Evolutionary conservation across 2,888 invertebrate genomes (phyloP), one percentile per base, ranked within the genome.

Genomic region (Polietes domitor): DNA sequence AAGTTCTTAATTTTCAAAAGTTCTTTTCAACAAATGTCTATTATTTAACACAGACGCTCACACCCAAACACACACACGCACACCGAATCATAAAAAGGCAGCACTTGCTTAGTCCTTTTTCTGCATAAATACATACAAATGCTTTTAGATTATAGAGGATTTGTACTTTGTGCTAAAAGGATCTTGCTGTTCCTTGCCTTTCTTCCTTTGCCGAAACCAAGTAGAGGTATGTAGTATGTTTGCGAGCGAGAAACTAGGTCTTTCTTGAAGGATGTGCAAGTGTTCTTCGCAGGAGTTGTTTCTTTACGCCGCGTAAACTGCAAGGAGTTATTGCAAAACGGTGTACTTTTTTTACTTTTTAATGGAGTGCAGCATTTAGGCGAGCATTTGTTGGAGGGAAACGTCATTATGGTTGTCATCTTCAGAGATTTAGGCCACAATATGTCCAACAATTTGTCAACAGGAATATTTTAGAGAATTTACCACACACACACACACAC

Each of bases 1-100:
- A 65, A 65, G 41, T 19, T 37, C 41, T n/a, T 65, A 65, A 65
- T 65, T 68, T 24, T 68, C 68, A 68, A 68, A 65, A 68, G 43
- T 21, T 43, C 28, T 68, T 9, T 68, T 43, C 15, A 68, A 21
- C 37, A 65, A 65, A 65, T 41, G 12, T 43, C 68, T 21, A 24
- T 43, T 43, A 68, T 68, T 43, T 26, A 58, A 68, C 15, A 68
- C 37, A 68, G 68, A 43, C 17, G 12, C 19, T 21, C 5, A 7
- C 28, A 15, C 28, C 1, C 63, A 32, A n/a, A 32, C 19, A 63
- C 32, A 32, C 21, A 55, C 2, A 55, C 6, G 15, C 26, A 2
- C 12, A 26, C 58, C 19, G 26, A 26, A 2, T 12, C 47, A n/a
- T 12, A n/a, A 43, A 68, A 37, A n/a, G 7, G 19, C 19, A 68